Percentiles rank a stretch among this genome's conserved stretches.
Conservation (phyloP, 2,113 vertebrate genomes). For the Climacteris rufus region DNA sequence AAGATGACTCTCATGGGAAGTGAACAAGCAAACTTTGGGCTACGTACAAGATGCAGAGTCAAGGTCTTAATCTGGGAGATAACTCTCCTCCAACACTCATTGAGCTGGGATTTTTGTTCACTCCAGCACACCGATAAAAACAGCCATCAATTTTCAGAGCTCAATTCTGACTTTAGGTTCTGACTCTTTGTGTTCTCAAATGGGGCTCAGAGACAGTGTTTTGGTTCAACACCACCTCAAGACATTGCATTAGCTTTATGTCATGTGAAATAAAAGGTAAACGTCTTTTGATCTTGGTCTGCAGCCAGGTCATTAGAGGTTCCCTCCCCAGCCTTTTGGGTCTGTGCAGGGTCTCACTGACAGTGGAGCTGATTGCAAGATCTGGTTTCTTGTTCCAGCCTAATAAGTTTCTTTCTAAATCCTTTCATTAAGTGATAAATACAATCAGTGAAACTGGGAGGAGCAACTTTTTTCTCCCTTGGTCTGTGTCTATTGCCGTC, state of each 20-base stretch:
- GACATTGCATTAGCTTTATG: background rate
- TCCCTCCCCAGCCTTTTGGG: background rate
- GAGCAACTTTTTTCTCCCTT: background rate
- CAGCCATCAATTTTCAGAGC: background rate
- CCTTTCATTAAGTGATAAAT: background rate
- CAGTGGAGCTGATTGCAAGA: background rate
- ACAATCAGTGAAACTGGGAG: background rate
- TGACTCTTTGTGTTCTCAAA: background rate
- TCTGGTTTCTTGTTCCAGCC: background rate
- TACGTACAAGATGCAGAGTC: background rate
- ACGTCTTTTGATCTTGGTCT: background rate
- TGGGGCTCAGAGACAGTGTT: background rate
- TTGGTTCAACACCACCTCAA: background rate
- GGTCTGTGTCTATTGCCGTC: background rate
- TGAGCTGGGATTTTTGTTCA: background rate
- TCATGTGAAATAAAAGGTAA: background rate
- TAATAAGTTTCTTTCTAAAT: background rate
- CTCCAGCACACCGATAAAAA: background rate
- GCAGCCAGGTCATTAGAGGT: background rate
- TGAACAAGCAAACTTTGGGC: background rate
- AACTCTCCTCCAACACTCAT: background rate
- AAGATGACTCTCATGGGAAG: background rate
- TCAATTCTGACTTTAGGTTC: background rate
- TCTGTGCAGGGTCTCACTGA: background rate
- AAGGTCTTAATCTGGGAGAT: constrained; percentile 16